A percentile compares a stretch with the other conserved stretches of the same genome.
Evolutionary conservation across 2,113 vertebrate species (phyloP).

Genomic region (Cryptotis parvus): DNA sequence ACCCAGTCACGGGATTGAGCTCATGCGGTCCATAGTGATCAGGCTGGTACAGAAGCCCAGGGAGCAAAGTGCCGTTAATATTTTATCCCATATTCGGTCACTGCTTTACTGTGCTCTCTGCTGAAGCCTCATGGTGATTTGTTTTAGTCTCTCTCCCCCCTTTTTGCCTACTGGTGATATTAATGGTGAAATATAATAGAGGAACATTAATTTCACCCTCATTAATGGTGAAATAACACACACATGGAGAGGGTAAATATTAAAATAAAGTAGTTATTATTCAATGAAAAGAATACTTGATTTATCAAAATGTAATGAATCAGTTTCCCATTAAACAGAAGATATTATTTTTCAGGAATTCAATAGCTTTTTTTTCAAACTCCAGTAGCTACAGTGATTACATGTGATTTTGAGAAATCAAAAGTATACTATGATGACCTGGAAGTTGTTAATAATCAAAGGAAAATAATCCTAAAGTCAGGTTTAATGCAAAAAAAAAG

Average conservation of each 20-base stretch:
- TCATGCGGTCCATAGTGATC: neutral
- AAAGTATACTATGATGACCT: neutral
- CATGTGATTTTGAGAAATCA: neutral
- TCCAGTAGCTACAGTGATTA: neutral
- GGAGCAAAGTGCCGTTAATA: rapidly evolving
- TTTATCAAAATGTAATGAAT: no score
- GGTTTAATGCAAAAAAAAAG: no score
- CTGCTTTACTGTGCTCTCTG: no score
- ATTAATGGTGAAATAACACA: neutral
- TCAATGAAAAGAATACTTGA: neutral
- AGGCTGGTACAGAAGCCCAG: neutral
- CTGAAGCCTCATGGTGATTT: neutral
- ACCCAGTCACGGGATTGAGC: neutral
- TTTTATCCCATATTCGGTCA: neutral
- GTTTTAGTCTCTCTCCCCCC: neutral
- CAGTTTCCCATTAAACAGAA: no score
- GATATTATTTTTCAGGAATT: no score
- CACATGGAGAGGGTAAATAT: neutral
- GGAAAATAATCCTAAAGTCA: neutral
- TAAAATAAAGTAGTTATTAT: neutral
- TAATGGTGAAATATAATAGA: neutral
- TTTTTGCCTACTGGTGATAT: neutral
- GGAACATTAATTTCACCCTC: neutral
- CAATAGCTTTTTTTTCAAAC: no score
- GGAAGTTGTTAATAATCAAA: neutral